A percentile compares a stretch with the other conserved stretches of the same genome.
These are phyloP conservation scores for Drosophila atripex DNA, from an alignment of 2,888 invertebrate species.

Conservation along the genomic window DNA sequence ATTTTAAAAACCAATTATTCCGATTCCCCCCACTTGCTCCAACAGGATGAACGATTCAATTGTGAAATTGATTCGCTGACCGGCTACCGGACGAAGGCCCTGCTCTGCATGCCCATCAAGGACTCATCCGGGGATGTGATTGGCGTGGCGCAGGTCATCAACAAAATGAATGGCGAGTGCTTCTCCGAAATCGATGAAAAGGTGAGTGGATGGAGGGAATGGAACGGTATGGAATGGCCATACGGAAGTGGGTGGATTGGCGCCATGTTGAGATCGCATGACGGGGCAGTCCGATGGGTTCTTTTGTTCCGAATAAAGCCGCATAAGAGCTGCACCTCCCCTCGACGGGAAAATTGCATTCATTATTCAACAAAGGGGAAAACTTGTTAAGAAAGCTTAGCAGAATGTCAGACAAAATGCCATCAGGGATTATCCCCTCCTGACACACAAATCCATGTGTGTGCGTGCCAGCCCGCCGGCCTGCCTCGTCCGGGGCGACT, in stretches of 20 bases:
- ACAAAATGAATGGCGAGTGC: constrained; percentile 93
- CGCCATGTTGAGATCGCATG: constrained; percentile 21
- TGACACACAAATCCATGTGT: constrained; percentile 6
- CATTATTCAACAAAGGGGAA: constrained; percentile 63
- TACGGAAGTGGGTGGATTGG: not conserved
- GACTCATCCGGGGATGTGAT: constrained; percentile 97
- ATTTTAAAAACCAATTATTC: constrained; percentile 29
- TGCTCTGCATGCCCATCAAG: constrained; percentile 98
- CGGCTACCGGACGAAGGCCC: constrained; percentile 95
- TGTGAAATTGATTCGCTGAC: constrained; percentile 96
- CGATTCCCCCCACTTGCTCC: constrained; percentile 5
- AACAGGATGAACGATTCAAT: constrained; percentile 94
- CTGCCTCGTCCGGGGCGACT: constrained; percentile 5
- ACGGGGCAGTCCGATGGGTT: constrained; percentile 28
- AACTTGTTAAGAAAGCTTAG: constrained; percentile 50
- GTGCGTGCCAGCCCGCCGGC: constrained; percentile 15
- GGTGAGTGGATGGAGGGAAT: constrained; percentile 72
- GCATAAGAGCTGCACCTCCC: constrained; percentile 21
- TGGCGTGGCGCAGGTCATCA: constrained; percentile 98
- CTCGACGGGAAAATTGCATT: constrained; percentile 65
- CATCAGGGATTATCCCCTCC: constrained; percentile 43
- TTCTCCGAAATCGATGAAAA: constrained; percentile 94
- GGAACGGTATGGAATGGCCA: too few relatives aligned
- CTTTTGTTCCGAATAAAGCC: constrained; percentile 49
- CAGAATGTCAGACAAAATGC: constrained; percentile 52